These are phyloP conservation scores for Andricus grossulariae DNA, from an alignment of 1,140 invertebrate genomes.

Conservation along the genomic window DNA sequence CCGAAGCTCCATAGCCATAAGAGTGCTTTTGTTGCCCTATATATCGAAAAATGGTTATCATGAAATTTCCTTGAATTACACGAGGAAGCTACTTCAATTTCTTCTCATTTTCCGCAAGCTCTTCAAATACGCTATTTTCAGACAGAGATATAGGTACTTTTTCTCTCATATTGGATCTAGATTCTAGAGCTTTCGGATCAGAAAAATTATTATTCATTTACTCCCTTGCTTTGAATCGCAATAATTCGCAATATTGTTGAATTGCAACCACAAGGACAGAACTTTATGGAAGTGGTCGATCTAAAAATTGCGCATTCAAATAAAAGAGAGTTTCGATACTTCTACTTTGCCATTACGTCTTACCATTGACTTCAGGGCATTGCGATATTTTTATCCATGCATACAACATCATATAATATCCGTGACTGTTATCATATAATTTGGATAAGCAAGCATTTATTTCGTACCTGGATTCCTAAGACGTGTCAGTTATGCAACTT, in stretches of 20 bases:
- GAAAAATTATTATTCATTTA: not conserved
- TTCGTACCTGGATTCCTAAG: no score
- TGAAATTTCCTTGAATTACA: not conserved
- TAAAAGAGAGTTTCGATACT: no score
- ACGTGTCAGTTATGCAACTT: no score
- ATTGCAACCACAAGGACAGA: not conserved
- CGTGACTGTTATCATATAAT: not conserved
- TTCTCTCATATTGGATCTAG: not conserved
- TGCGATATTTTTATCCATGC: not conserved
- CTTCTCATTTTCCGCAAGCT: not conserved
- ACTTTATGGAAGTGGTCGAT: not conserved
- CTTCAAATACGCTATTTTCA: not conserved
- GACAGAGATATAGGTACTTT: not conserved
- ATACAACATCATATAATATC: not conserved
- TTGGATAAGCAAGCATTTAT: not conserved
- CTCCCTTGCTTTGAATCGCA: not conserved
- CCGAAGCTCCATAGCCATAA: not conserved
- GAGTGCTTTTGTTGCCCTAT: not conserved
- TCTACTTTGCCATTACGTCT: not conserved
- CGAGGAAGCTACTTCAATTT: constrained; percentile 9
- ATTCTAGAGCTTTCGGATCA: not conserved
- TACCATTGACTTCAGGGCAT: not conserved
- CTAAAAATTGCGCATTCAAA: not conserved
- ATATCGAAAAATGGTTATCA: not conserved
- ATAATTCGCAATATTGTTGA: not conserved